Conservation (phyloP, 2,113 vertebrate species). For the Ophthalmotilapia sp. region DNA sequence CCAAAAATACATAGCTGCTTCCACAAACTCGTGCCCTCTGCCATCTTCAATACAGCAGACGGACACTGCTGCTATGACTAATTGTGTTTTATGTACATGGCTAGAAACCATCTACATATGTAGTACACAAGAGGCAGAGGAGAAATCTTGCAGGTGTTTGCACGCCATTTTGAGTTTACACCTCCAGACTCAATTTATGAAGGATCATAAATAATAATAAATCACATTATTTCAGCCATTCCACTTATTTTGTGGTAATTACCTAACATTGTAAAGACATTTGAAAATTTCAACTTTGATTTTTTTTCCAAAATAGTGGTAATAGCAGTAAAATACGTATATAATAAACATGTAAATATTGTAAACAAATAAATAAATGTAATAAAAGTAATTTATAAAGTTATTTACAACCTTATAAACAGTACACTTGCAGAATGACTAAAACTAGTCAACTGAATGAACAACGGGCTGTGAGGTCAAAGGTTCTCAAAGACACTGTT, state of each 20-base stretch:
- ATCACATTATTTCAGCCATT: neutral
- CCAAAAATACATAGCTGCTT: neutral
- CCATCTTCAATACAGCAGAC: neutral
- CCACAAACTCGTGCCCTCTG: neutral
- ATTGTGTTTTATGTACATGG: neutral
- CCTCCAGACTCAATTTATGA: neutral
- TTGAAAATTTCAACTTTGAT: neutral
- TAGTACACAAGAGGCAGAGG: neutral
- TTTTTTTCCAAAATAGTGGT: neutral
- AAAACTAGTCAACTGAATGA: neutral
- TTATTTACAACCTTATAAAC: neutral
- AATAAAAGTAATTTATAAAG: neutral
- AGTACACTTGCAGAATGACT: neutral
- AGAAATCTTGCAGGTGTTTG: neutral
- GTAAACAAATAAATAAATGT: neutral
- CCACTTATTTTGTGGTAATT: neutral
- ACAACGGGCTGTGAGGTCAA: neutral
- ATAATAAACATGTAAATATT: neutral
- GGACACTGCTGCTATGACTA: neutral
- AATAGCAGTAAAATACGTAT: neutral
- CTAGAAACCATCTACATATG: neutral
- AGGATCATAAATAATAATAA: neutral
- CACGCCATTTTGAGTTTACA: neutral
- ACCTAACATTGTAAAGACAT: rapidly evolving
- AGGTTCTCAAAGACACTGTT: neutral